Evolutionary conservation across 2,797 vertebrate species (phyloP).

Genomic region (Sebastes vulpes): DNA sequence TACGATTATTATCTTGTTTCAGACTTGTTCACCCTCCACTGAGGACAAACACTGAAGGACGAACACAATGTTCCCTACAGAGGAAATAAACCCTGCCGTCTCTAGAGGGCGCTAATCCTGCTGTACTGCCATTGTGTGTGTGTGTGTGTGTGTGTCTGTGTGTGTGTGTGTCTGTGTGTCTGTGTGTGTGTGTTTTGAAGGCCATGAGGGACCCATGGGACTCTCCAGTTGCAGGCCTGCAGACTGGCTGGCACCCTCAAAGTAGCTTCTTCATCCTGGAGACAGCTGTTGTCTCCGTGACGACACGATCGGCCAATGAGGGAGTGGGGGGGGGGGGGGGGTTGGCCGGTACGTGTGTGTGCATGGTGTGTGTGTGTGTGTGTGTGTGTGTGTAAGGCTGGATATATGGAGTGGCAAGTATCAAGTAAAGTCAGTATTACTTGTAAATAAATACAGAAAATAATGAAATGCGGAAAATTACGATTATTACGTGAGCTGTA

Average conservation of each 20-base stretch:
- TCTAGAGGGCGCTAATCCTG: slow-evolving; percentile 78
- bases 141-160: slow-evolving; percentile 13
- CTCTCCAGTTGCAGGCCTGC: slow-evolving; percentile 89
- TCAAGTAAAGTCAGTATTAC: slow-evolving; percentile 27
- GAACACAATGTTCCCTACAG: slow-evolving; percentile 5
- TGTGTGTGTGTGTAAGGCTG: slow-evolving; percentile 29
- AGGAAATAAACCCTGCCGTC: slow-evolving; percentile 18
- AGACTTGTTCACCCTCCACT: neutral
- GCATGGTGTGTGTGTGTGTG: slow-evolving; percentile 2
- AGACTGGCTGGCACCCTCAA: slow-evolving; percentile 93
- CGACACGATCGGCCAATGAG: slow-evolving; percentile 83
- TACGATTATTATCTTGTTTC: neutral
- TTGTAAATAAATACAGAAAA: slow-evolving; percentile 26
- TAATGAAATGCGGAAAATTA: neutral
- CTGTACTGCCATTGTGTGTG: slow-evolving; percentile 5
- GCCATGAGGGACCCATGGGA: slow-evolving; percentile 78
- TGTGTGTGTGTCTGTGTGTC: slow-evolving; percentile 18
- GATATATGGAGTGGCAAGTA: slow-evolving; percentile 57
- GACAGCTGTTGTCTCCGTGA: slow-evolving; percentile 92
- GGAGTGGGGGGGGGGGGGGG: slow-evolving; percentile 31
- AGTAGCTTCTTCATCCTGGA: slow-evolving; percentile 90
- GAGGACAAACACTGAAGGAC: slow-evolving; percentile 33
- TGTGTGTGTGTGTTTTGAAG: slow-evolving; percentile 60
- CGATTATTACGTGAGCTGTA: neutral
- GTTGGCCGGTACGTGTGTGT: slow-evolving; percentile 26